phyloP scores from a whole-genome alignment of 1,140 invertebrate genomes.

The Drosophila santomea region DNA sequence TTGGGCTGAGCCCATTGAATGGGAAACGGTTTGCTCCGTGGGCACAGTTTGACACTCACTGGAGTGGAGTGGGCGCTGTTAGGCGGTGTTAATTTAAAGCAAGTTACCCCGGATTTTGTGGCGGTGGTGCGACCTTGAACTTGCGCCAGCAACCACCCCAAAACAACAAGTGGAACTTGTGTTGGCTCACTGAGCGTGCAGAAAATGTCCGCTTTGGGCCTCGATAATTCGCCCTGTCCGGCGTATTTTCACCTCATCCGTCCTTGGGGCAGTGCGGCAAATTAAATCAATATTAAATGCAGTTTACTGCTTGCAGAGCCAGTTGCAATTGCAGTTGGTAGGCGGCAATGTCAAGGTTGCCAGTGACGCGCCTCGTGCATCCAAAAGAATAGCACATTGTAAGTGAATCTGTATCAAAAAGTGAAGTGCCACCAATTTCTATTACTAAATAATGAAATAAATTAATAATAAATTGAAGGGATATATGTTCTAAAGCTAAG shows the following conservation, averaged over 20 bases:
- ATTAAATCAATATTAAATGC: constrained; percentile 75
- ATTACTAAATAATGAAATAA: too few relatives aligned
- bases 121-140: constrained; percentile 60
- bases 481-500: too few relatives aligned
- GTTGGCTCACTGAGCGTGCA: constrained; percentile 10
- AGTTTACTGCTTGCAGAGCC: constrained; percentile 32
- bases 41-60: constrained; percentile 36
- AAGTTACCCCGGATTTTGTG: constrained; percentile 15
- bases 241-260: constrained; percentile 2
- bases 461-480: too few relatives aligned
- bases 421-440: too few relatives aligned
- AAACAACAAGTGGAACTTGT: constrained; percentile 37
- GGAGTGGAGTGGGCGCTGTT: constrained; percentile 9
- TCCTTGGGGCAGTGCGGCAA: constrained; percentile 38
- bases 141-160: constrained; percentile 50
- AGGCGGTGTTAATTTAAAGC: constrained; percentile 33
- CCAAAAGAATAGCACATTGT: background rate
- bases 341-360: constrained; percentile 38
- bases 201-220: constrained; percentile 9
- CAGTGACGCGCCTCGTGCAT: constrained; percentile 7
- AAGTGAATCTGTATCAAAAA: background rate
- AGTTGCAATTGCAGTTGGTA: constrained; percentile 21
- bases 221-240: background rate
- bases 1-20: constrained; percentile 26
- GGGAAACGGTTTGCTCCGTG: background rate